phyloP scores from a whole-genome alignment of 2,113 vertebrate genomes.

The Podocnemis expansa region DNA sequence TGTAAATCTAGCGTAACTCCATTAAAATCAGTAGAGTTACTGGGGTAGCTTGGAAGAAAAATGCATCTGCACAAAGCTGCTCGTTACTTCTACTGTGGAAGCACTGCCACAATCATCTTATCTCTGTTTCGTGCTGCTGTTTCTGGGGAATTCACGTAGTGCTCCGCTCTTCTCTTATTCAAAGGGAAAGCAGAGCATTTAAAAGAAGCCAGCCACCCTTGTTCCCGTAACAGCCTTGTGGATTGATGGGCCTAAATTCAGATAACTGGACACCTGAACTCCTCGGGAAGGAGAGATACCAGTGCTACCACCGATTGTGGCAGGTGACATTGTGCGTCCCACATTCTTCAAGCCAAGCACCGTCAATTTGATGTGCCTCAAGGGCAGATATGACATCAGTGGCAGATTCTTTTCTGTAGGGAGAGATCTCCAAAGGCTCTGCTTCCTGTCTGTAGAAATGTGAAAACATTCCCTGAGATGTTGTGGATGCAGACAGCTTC shows the following conservation, averaged over 20 bases:
- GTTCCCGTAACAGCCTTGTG: neutral
- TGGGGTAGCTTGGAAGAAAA: neutral
- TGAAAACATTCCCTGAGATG: conserved; percentile 13
- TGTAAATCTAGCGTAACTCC: neutral
- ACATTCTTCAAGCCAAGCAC: neutral
- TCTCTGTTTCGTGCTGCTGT: neutral
- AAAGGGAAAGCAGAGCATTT: neutral
- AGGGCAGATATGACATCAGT: neutral
- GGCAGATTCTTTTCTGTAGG: neutral
- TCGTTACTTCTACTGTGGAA: neutral
- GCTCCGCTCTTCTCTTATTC: neutral
- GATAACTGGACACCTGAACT: neutral
- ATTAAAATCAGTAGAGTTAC: neutral
- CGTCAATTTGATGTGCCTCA: neutral
- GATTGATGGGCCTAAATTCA: neutral
- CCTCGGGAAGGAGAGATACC: neutral
- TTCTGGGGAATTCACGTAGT: neutral
- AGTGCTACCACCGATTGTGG: neutral
- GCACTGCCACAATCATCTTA: neutral
- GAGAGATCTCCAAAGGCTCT: conserved; percentile 11
- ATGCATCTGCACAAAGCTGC: neutral
- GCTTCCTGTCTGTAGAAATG: neutral
- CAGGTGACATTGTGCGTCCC: neutral
- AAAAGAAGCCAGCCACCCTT: neutral
- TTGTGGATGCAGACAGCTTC: neutral